Base-by-base conservation (phyloP, 1,140 invertebrate species). In the Drosophila pallidifrons region DNA sequence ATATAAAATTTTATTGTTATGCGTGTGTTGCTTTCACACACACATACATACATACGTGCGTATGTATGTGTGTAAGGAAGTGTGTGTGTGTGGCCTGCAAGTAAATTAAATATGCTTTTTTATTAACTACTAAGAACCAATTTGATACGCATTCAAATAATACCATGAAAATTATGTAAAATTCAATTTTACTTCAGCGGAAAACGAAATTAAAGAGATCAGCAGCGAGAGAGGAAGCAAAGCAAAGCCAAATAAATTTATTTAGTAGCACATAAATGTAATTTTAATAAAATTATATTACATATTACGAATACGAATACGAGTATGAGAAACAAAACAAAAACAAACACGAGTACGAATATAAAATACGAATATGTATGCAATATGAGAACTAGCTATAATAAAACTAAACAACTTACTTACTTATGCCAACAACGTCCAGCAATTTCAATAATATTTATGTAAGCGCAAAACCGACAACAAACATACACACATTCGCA, bases 111-210 rank as follows among this genome's bases (percentile, higher is more conserved):
- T 89, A 89, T 85, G 88, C 86, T 81, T 90, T 89, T 89, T 89
- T 89, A 89, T 89, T 89, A 89, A 89, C 85, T 89, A 89, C 86
- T 89, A 89, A 88, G 85, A 89, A 89, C 85, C 85, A 89, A 89
- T 89, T 88, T 88, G 83, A 88, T 89, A 89, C 81, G 80, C 83
- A 88, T 90, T 81, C 83, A 90, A 89, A 90, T 85, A 89, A 88
- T 81, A 73, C 77, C 69, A 79, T 63, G 57, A 83, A 75, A 64
- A 87, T 81, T 75, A 87, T 87, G 85, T 87, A 78, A 87, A 87
- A 83, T 88, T 87, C 25, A 89, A 87, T 83, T 87, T 87, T 87
- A 88, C 85, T 75, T 75, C 77, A 68, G 63, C 43, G 35, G 35
- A 43, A 69, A 60, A 25, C 20, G 20, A 38, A 38, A 67, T 59